Base-by-base conservation (phyloP, 1,140 invertebrate genomes). In the Cydia fagiglandana region DNA sequence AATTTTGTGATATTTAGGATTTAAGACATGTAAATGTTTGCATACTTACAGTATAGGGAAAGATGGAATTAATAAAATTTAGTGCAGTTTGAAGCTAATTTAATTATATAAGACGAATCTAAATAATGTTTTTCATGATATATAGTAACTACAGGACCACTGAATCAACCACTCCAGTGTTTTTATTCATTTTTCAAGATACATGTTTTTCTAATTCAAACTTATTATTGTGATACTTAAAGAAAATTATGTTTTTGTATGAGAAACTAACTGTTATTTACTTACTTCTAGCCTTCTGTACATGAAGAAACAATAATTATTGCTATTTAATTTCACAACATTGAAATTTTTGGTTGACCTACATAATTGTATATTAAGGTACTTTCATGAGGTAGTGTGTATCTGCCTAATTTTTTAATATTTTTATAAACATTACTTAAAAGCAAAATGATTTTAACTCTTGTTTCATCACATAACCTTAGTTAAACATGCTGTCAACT, bases 331-430 rank as follows among this genome's bases (percentile, higher is more conserved):
- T 61, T 61, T 61, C 20, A 61, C 2, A 38, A 70, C 66, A 70
- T 70, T 70, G 34, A 41, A 70, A 70, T 9, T 17, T 70, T 38
- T 38, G 34, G 34, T 0, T 70, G 66, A 70, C 66, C 66, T 70
- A 70, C 66, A 38, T 70, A 41, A 10, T 17, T 38, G 4, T 17
- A 2, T 38, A 17, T 34, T 68, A 70, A 15, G 66, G 20, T 70
- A 70, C 15, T 70, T 38, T 38, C 13, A 34, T 45, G 34, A 6
- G 10, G 13, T 38, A 41, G 17, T 61, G 6, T 61, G 20, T 56
- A 24, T 61, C 10, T 61, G 56, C 34, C 13, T 13, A 2, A 70
- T 20, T 38, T 41, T 7, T n/a, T 6, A 7, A n/a, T 70, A 41
- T 41, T 70, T 70, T 70, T 24, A 24, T 2, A 47, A 47, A 20